Evolutionary conservation across 2,797 vertebrate genomes (phyloP), one percentile per base, ranked within the genome.

Genomic region (Paratrypauchen microcephalus): DNA sequence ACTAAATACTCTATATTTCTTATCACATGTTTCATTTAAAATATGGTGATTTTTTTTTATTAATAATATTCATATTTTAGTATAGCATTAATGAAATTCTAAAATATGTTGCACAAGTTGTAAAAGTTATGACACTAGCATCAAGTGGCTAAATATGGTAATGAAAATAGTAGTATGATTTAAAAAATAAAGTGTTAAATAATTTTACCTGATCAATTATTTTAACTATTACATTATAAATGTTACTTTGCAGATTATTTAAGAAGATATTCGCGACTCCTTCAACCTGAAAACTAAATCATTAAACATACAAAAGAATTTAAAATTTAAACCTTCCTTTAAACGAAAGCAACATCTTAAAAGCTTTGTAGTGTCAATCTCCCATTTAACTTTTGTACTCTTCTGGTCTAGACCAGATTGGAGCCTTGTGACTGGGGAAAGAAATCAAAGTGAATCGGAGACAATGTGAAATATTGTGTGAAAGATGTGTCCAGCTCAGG

Each of bases 391-490:
- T 72, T 60, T 72, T 88, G 79, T 88, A 79, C 88, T 86, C 80
- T 79, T 61, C 55, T 65, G 23, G 69, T 70, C 75, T 21, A n/a
- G 66, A 77, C 52, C 41, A 30, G 70, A 70, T 72, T 65, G 69
- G 84, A 74, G 81, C 74, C 79, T 85, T 76, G 57, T 80, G 83
- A 88, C 85, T 87, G 77, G 76, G 36, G 65, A 68, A 26, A 77
- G 68, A 74, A 91, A 92, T 92, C 87, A 92, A 93, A 92, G 89
- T 86, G 86, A 88, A 91, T 89, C 85, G 75, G 50, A 83, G 78
- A 83, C 58, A 65, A 63, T 75, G 74, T 83, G 81, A 76, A 90
- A 64, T 64, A 86, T 83, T 67, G 75, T 71, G 75, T 56, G 56
- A 79, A 81, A 68, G 65, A 86, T 81, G 71, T 55, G 72, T 78